These are phyloP conservation scores for Xiphophorus couchianus DNA, from an alignment of 2,113 vertebrate genomes.

Conservation along the genomic window DNA sequence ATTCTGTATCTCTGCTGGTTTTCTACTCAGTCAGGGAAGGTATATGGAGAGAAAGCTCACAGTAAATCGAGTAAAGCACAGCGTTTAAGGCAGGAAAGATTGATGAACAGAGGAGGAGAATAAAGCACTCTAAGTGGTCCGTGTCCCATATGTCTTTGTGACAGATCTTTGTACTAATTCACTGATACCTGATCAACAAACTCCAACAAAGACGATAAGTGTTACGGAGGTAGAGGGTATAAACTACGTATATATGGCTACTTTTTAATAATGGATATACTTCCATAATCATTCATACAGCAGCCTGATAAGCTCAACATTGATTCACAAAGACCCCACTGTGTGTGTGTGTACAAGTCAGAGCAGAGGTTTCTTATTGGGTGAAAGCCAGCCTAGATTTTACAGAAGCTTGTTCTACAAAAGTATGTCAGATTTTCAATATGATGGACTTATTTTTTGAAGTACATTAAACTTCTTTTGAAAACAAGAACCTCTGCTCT, in stretches of 20 bases:
- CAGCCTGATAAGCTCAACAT: constrained; percentile 3
- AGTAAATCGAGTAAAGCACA: constrained; percentile 15
- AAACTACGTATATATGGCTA: background rate
- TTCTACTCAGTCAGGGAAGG: constrained; percentile 27
- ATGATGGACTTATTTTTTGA: background rate
- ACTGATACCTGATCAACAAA: constrained; percentile 28
- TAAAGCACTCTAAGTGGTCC: constrained; percentile 15
- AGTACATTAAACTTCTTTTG: background rate
- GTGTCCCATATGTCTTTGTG: constrained; percentile 31
- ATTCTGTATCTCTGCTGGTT: constrained; percentile 26
- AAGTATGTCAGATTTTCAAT: background rate
- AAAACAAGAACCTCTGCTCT: constrained; percentile 9
- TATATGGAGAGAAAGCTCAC: constrained; percentile 6
- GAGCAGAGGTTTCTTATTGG: constrained; percentile 4
- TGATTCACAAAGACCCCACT: background rate
- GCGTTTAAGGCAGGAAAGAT: background rate
- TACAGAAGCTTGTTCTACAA: background rate
- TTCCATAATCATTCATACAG: background rate
- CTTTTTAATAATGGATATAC: constrained; percentile 5
- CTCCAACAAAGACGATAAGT: background rate
- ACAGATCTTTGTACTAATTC: constrained; percentile 28
- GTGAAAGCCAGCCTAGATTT: background rate
- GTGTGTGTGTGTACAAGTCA: background rate
- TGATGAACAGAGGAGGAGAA: constrained; percentile 28
- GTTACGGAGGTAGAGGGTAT: background rate